Conservation (phyloP, 2,888 invertebrate genomes). For the Torymus texanus region DNA sequence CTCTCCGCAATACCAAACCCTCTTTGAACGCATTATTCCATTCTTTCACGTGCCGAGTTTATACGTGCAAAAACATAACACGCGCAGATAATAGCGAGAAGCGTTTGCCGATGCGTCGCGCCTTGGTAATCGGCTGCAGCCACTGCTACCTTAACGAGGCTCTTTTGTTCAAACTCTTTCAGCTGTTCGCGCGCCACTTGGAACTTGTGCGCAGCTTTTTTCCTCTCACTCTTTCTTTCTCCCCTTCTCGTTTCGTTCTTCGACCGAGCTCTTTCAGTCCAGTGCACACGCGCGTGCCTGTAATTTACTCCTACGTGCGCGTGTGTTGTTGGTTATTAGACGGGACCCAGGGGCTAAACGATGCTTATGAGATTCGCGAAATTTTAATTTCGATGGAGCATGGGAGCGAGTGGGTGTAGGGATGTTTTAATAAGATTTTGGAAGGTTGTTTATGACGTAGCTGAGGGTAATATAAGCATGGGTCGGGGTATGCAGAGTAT, state of each 20-base stretch:
- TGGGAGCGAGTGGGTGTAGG: background rate
- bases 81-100: slow-evolving; percentile 43
- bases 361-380: slow-evolving; percentile 24
- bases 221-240: slow-evolving; percentile 2
- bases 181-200: slow-evolving; percentile 57
- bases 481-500: no score
- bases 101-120: slow-evolving; percentile 67
- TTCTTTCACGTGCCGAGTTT: no score
- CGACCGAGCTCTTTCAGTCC: no score
- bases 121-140: slow-evolving; percentile 61
- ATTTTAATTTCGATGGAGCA: slow-evolving; percentile 21
- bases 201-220: background rate
- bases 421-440: slow-evolving; percentile 32
- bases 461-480: no score
- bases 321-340: background rate
- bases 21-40: background rate
- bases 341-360: no score
- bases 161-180: slow-evolving; percentile 70
- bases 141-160: slow-evolving; percentile 69
- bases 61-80: slow-evolving; percentile 9
- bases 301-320: slow-evolving; percentile 14
- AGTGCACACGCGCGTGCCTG: background rate
- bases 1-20: background rate
- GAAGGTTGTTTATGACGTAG: no score
- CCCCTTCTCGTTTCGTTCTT: no score